A percentile compares a stretch with the other conserved stretches of the same genome.
Conservation (phyloP, 2,888 invertebrate species). For the Zele albiditarsus region DNA sequence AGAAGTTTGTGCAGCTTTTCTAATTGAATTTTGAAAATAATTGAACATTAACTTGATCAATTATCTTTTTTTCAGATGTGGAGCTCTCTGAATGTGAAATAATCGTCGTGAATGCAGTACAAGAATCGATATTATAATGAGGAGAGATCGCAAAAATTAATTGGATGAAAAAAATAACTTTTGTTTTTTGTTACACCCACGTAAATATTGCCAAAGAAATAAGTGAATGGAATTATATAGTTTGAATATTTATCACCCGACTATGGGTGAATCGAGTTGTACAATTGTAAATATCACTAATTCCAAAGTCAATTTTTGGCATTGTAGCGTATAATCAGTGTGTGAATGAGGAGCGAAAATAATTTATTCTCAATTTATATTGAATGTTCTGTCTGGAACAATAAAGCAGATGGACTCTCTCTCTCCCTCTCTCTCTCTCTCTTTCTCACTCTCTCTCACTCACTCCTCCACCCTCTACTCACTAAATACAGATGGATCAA, state of each 20-base stretch:
- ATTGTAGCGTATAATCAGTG: neutral
- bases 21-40: neutral
- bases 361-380: neutral
- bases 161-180: neutral
- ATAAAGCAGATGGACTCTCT: neutral
- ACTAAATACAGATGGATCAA: no score
- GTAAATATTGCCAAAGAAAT: slow-evolving; percentile 25
- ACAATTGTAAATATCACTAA: slow-evolving; percentile 20
- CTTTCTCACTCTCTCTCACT: no score
- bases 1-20: neutral
- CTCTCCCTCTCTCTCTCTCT: no score
- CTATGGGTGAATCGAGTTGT: neutral
- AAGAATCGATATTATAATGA: no score
- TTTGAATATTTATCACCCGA: neutral
- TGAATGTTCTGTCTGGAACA: neutral
- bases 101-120: neutral
- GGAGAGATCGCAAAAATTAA: neutral
- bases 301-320: neutral
- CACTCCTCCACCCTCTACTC: no score
- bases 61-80: neutral
- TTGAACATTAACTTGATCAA: neutral
- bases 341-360: neutral
- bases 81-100: neutral
- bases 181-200: neutral
- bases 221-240: neutral